Percentiles rank a stretch among this genome's conserved stretches.
Conservation (phyloP, 2,888 invertebrate genomes). For the Hydraecia micacea region DNA sequence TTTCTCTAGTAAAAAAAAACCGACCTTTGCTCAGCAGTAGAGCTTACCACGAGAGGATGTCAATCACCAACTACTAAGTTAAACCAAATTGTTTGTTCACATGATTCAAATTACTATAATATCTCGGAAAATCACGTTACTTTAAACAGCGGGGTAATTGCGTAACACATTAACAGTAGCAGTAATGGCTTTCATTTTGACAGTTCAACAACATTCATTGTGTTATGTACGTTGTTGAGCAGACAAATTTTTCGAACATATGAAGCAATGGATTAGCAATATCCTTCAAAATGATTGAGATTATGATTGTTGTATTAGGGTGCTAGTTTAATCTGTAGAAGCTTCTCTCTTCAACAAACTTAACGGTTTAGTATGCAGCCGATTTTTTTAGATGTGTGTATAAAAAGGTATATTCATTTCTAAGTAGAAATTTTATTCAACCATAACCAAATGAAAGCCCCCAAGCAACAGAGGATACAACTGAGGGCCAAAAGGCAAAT, state of each 20-base stretch:
- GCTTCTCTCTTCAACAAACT: background rate
- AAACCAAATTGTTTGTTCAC: background rate
- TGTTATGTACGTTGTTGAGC: too few relatives aligned
- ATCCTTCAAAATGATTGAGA: background rate
- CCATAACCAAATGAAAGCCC: background rate
- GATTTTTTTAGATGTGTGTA: background rate
- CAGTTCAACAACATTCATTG: too few relatives aligned
- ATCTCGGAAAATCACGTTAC: background rate
- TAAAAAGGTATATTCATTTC: background rate
- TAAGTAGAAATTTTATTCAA: background rate
- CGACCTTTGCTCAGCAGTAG: background rate
- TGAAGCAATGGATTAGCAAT: background rate
- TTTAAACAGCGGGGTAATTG: too few relatives aligned
- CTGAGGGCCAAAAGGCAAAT: constrained; percentile 16
- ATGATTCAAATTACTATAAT: background rate
- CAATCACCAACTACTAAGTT: background rate
- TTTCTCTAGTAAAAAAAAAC: background rate
- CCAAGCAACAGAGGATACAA: background rate
- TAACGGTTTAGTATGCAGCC: too few relatives aligned
- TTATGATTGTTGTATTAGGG: background rate
- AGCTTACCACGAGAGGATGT: background rate
- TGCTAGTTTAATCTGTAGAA: background rate
- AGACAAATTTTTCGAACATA: too few relatives aligned
- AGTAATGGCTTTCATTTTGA: too few relatives aligned
- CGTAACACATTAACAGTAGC: too few relatives aligned